phyloP scores from a whole-genome alignment of 92 coral and sea anemone species.

The Montipora capitata region DNA sequence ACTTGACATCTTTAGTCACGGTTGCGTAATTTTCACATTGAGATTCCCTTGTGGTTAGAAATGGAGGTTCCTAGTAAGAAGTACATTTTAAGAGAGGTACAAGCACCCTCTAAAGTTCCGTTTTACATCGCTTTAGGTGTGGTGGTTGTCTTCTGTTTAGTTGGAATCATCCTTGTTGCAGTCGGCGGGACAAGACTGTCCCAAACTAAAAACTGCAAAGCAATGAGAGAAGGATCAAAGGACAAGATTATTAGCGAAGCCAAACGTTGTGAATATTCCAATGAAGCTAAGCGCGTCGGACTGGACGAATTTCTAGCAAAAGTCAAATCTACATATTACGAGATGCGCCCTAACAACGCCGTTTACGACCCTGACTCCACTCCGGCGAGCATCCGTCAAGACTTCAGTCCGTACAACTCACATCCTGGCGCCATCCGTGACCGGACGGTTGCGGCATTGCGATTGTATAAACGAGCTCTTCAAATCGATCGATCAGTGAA shows the following conservation, averaged over 20 bases:
- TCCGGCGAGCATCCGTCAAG: slow-evolving; percentile 52
- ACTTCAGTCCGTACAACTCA: slow-evolving; percentile 93
- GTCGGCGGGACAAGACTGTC: slow-evolving; percentile 55
- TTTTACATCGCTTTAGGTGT: slow-evolving; percentile 54
- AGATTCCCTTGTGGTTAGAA: not conserved
- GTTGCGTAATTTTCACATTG: not conserved
- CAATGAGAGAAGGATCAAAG: not conserved
- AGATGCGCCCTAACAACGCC: slow-evolving; percentile 84
- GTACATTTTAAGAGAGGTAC: slow-evolving; percentile 29
- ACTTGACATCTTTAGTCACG: not conserved
- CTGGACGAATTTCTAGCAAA: slow-evolving; percentile 75
- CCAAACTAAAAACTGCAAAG: not conserved
- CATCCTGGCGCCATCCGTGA: slow-evolving; percentile 87
- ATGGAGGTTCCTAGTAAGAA: slow-evolving; percentile 10
- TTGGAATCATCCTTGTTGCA: slow-evolving; percentile 83
- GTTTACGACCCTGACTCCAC: slow-evolving; percentile 83
- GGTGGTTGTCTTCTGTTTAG: slow-evolving; percentile 63
- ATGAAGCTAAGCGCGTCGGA: slow-evolving; percentile 83
- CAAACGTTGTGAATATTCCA: slow-evolving; percentile 62
- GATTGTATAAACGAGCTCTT: slow-evolving; percentile 61
- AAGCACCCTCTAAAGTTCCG: slow-evolving; percentile 15
- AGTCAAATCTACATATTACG: slow-evolving; percentile 82
- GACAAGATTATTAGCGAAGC: slow-evolving; percentile 23
- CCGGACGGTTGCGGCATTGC: slow-evolving; percentile 82
- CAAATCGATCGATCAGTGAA: slow-evolving; percentile 39